These are phyloP conservation scores for Agrochola lychnidis DNA, from an alignment of 2,888 invertebrate species.

Conservation along the genomic window DNA sequence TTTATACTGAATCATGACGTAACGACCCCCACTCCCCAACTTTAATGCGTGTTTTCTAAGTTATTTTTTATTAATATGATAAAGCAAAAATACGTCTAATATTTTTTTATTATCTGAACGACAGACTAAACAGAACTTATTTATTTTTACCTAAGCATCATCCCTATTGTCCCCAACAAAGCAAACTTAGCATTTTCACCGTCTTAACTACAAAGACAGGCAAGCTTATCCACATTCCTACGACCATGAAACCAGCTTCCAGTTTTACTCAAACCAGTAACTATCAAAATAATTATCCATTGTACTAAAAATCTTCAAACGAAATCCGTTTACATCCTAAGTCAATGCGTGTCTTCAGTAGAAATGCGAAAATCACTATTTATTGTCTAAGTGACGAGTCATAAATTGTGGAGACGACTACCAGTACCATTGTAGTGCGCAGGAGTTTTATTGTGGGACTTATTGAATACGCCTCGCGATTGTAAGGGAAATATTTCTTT, in stretches of 20 bases:
- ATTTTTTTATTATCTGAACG: no score
- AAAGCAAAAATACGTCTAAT: no score
- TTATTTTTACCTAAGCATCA: no score
- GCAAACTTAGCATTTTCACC: background rate
- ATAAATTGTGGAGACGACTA: slow-evolving; percentile 84
- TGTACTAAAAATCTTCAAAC: slow-evolving; percentile 6
- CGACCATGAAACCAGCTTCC: slow-evolving; percentile 26
- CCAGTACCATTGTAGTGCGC: slow-evolving; percentile 81
- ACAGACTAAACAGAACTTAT: no score
- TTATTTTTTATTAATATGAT: no score
- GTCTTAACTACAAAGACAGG: background rate
- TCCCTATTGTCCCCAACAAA: background rate
- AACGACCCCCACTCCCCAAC: no score
- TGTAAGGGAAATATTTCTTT: slow-evolving; percentile 64
- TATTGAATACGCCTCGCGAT: slow-evolving; percentile 70
- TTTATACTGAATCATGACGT: no score
- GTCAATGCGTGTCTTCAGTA: slow-evolving; percentile 75
- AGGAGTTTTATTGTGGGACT: slow-evolving; percentile 64
- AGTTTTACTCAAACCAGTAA: slow-evolving; percentile 24
- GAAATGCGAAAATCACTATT: slow-evolving; percentile 89
- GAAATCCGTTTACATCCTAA: slow-evolving; percentile 72
- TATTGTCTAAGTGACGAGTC: slow-evolving; percentile 89
- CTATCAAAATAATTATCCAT: slow-evolving; percentile 37
- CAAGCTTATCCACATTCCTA: slow-evolving; percentile 17
- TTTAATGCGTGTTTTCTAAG: no score